Conservation (phyloP, 2,797 vertebrate species). For the Coccyzus lansbergi region DNA sequence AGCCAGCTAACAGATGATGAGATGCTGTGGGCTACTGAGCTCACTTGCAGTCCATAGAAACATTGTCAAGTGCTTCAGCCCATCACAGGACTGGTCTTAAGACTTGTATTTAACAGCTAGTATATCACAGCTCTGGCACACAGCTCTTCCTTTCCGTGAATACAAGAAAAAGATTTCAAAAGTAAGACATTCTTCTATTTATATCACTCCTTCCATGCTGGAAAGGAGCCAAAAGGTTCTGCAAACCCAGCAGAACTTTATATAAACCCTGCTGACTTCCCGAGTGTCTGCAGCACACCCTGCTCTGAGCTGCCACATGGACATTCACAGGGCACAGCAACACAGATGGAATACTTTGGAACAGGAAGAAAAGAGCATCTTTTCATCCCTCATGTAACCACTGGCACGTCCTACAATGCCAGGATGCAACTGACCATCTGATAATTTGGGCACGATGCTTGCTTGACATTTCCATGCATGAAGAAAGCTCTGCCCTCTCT, state of each 20-base stretch:
- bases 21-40: background rate
- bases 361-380: constrained; percentile 17
- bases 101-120: background rate
- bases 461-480: background rate
- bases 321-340: background rate
- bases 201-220: background rate
- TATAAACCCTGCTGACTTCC: constrained; percentile 30
- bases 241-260: constrained; percentile 31
- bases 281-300: background rate
- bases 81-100: background rate
- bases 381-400: fast-evolving
- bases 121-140: background rate
- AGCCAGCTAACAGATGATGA: background rate
- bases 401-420: background rate
- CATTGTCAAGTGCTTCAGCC: background rate
- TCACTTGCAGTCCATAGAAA: background rate
- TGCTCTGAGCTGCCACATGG: fast-evolving
- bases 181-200: constrained; percentile 42
- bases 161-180: constrained; percentile 30
- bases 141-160: background rate
- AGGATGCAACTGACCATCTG: background rate
- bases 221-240: constrained; percentile 20
- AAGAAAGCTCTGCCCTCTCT: background rate
- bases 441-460: background rate
- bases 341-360: background rate